phyloP scores from a whole-genome alignment of 2,113 vertebrate species.

The Hippocampus abdominalis region DNA sequence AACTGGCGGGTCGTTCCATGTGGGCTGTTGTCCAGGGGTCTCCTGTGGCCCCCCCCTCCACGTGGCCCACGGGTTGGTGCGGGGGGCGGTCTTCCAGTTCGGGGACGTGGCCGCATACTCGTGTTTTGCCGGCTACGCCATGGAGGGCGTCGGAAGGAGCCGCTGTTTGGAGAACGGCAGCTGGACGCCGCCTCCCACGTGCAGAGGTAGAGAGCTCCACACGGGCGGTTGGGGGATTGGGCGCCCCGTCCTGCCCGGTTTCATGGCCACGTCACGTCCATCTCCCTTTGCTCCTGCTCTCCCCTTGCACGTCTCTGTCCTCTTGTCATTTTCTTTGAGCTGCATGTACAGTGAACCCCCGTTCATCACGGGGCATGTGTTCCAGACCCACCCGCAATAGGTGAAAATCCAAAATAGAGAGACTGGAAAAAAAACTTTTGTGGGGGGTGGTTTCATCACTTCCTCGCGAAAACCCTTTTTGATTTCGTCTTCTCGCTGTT shows the following conservation, averaged over 20 bases:
- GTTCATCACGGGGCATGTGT: too few species aligned
- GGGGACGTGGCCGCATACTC: constrained; percentile 91
- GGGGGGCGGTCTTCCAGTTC: constrained; percentile 85
- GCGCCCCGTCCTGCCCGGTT: background rate
- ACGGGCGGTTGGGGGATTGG: background rate
- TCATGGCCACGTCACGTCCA: background rate
- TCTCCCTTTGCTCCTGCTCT: too few species aligned
- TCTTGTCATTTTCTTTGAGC: too few species aligned
- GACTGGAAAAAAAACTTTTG: too few species aligned
- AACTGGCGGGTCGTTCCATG: constrained; percentile 62
- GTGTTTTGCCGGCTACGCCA: constrained; percentile 89
- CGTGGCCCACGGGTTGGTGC: constrained; percentile 83
- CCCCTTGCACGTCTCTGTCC: too few species aligned
- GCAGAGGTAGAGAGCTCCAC: constrained; percentile 82
- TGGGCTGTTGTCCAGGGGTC: constrained; percentile 82
- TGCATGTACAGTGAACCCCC: too few species aligned
- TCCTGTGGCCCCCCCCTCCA: constrained; percentile 86
- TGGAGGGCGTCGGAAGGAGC: constrained; percentile 85
- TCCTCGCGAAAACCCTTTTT: too few species aligned
- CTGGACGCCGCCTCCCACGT: constrained; percentile 86
- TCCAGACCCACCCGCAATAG: too few species aligned
- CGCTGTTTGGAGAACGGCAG: constrained; percentile 91
- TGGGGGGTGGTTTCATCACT: too few species aligned
- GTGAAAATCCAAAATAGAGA: too few species aligned
- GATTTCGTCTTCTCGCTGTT: too few species aligned